These are phyloP conservation scores for Agapetus fuscipes DNA, from an alignment of 2,888 invertebrate genomes.

Conservation along the genomic window DNA sequence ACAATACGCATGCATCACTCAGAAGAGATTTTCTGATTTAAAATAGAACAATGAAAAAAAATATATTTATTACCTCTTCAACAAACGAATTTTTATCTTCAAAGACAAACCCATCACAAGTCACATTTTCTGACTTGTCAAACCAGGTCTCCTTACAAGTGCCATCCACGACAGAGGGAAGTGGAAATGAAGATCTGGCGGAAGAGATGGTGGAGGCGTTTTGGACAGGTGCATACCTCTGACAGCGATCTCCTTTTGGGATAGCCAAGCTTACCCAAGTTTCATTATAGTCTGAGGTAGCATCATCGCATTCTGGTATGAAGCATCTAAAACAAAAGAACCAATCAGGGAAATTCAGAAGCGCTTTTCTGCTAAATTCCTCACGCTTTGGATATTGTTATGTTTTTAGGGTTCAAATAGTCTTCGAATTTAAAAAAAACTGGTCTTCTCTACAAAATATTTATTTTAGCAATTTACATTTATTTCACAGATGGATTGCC, in stretches of 20 bases:
- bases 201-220: not conserved
- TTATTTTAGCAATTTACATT: no score
- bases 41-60: not conserved
- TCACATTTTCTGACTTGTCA: constrained; percentile 2
- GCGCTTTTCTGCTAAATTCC: no score
- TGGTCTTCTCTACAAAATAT: no score
- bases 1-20: no score
- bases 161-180: not conserved
- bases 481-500: no score
- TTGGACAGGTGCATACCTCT: not conserved
- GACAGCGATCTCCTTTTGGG: constrained; percentile 22
- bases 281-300: constrained; percentile 31
- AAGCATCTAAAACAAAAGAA: constrained; percentile 30
- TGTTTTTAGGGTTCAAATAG: no score
- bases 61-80: constrained; percentile 14
- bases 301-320: constrained; percentile 37
- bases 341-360: not conserved
- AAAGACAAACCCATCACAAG: constrained; percentile 11
- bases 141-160: constrained; percentile 11
- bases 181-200: no score
- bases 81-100: constrained; percentile 9
- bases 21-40: no score
- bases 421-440: no score
- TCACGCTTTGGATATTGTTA: no score
- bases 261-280: constrained; percentile 31